Evolutionary conservation across 2,888 invertebrate species (phyloP), one percentile per base, ranked within the genome.

Genomic region (Tetheella fluctuosa): DNA sequence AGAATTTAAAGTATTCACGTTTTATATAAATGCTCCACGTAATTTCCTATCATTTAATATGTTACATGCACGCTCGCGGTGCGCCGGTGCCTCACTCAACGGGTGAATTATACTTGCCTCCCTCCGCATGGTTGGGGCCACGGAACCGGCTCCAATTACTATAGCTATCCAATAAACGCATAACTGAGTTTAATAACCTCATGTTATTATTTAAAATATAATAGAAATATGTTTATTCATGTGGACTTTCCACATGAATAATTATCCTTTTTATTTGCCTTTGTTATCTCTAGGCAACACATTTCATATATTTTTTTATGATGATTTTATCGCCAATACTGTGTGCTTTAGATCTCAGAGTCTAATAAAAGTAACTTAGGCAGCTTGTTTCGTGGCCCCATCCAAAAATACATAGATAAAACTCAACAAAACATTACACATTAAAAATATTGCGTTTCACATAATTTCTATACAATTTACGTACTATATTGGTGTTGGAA

Each of bases 401-500:
- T 65, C 71, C 63, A 53, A 67, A 69, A 64, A 82, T 74, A 78
- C 67, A 73, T 69, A 74, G 66, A 74, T 69, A 79, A 85, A 88
- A 89, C 80, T 86, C 84, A 89, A 88, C 88, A 87, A 88, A 48
- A 83, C 77, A 81, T 86, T 88, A 70, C 83, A 88, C 86, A 89
- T 72, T 78, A 83, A 86, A 85, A 83, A 82, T 89, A 90, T 89
- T 87, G 86, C 86, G 84, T 85, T 85, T 81, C 82, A 84, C 80
- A 80, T 80, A 84, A 10, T 48, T 20, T 48, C 80, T 88, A 85
- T 86, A 89, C 85, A 89, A 84, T 85, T 88, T 90, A 90, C 84
- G 76, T 80, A 81, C 91, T 91, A 91, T 79, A 83, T 88, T 91
- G 90, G 91, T 91, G 91, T 91, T 90, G 80, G 77, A 84, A 85